Evolutionary conservation across 2,797 vertebrate species (phyloP), one percentile per base, ranked within the genome.

Genomic region (Toxotes lorentzi): DNA sequence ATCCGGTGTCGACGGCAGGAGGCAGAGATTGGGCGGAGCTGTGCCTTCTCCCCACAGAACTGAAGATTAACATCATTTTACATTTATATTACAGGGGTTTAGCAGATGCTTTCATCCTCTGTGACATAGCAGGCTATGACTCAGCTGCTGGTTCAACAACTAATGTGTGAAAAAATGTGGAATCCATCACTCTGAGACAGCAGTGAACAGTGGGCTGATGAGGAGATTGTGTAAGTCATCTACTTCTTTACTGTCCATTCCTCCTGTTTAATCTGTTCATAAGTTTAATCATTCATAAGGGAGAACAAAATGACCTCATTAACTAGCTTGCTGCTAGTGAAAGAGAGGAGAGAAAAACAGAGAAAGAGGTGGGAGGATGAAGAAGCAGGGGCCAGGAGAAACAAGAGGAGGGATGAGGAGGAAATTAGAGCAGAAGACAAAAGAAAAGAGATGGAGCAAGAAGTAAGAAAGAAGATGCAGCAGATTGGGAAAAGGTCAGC

Each of bases 401-500:
- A 45, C 51, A 47, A 38, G n/a, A 32, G 7, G 32, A 45, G 24
- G 43, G 23, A 50, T 7, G 50, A 61, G 53, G 53, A 69, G 16
- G 30, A 16, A 79, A 67, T 10, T 50, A 57, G 76, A 70, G 47
- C 60, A 76, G n/a, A 62, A 48, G 62, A 70, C 17, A 75, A 40
- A 40, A 71, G 59, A 56, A 54, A 48, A 30, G 32, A 38, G 14
- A 71, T 11, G 4, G 16, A 65, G 59, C 21, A 32, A 21, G 35
- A 47, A 70, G 65, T 23, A 17, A 56, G 34, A 43, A 38, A 32
- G 70, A 79, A 43, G 76, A 70, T 58, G 63, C 21, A 48, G 73
- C 50, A 69, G 71, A 76, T 62, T 61, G 73, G 70, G 86, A 88
- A 92, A 94, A 93, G 91, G 91, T 93, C 89, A 89, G 79, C 75